Evolutionary conservation across 2,888 invertebrate genomes (phyloP), one percentile per base, ranked within the genome.

Genomic region (Aphodius granarius): DNA sequence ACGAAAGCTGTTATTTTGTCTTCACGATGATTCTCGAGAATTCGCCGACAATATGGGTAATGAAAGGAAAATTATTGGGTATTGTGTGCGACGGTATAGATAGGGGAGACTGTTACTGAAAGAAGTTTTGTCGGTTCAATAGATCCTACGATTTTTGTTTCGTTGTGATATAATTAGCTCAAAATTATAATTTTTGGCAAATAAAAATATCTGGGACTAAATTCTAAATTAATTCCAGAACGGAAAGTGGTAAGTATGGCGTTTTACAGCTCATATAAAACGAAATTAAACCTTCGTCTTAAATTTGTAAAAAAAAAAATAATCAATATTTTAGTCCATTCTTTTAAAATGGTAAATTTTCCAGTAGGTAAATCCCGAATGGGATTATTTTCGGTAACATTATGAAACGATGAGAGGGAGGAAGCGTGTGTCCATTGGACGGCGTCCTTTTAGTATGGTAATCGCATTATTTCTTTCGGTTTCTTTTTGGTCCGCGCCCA

Each of bases 41-140:
- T 43, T 43, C 78, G 77, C 80, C 83, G 80, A 86, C 86, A 86
- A 86, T 86, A 83, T 84, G 85, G 86, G 86, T 86, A 86, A 86
- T 86, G 86, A 86, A 86, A 86, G 86, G 85, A 85, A 86, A 86
- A 86, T 86, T 85, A 86, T 83, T 82, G 84, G 83, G 85, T 84
- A 85, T 86, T 86, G 86, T 86, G 81, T 73, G 66, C 74, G 74
- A 71, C 74, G 74, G 70, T 73, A 74, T 71, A 72, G 72, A 43
- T 23, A 13, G 43, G 13, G 13, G 13, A 3, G 43, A 3, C 1
- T 9, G 43, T 6, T 43, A 43, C 13, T 13, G n/a, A n/a, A n/a
- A 43, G 43, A 43, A 43, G 43, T 43, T 43, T 43, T 43, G 43
- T 13, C 43, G 43, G 1, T 43, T 43, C 9, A 43, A 43, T 43